Conservation (phyloP, 2,888 invertebrate genomes). For the Nemoura dubitans region DNA sequence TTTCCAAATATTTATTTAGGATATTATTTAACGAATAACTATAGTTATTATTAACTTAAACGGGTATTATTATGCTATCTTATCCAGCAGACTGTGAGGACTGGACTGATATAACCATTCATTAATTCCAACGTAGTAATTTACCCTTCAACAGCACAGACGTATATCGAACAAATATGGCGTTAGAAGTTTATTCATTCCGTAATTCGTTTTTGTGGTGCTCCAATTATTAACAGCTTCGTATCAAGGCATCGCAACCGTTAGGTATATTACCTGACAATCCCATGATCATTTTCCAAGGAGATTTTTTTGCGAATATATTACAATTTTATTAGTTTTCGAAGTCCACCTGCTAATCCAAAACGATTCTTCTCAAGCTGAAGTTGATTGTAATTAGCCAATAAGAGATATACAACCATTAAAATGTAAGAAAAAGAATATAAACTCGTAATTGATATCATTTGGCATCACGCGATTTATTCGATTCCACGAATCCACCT, state of each 20-base stretch:
- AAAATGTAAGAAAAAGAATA: not conserved
- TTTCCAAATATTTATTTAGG: constrained; percentile 27
- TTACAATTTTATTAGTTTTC: not conserved
- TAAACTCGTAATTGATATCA: not conserved
- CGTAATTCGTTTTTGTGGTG: not conserved
- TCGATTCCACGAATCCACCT: not conserved
- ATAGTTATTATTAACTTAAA: constrained; percentile 22
- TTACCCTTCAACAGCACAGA: constrained; percentile 4
- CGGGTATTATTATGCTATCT: constrained; percentile 16
- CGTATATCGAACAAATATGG: not conserved
- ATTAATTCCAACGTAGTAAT: not conserved
- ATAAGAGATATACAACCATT: not conserved
- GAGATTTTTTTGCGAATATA: not conserved
- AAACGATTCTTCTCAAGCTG: not conserved
- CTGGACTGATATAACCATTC: not conserved
- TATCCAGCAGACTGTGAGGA: constrained; percentile 9
- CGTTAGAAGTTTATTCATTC: not conserved
- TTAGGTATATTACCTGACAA: too few species aligned
- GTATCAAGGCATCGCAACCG: not conserved
- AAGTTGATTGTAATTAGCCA: not conserved
- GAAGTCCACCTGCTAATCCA: not conserved
- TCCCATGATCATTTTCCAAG: not conserved
- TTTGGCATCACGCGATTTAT: not conserved
- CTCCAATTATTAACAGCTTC: not conserved
- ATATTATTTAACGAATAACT: constrained; percentile 24